phyloP scores from a whole-genome alignment of 1,140 invertebrate genomes.

The Phortica variegata region DNA sequence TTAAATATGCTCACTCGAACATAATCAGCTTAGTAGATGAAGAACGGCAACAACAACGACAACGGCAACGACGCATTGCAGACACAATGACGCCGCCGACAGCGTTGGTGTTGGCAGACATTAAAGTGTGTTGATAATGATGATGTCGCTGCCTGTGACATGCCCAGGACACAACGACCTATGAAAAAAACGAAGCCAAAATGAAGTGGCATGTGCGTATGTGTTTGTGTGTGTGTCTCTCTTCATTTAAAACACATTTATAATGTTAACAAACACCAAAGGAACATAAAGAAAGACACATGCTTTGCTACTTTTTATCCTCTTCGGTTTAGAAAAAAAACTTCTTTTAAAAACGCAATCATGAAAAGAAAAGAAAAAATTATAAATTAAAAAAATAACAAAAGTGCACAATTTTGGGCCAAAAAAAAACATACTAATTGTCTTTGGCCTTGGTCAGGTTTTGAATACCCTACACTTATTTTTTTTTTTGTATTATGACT shows the following conservation, averaged over 20 bases:
- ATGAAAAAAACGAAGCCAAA: constrained; percentile 51
- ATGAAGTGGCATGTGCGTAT: constrained; percentile 26
- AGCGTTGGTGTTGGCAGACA: no score
- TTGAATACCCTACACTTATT: no score
- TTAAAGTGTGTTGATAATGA: constrained; percentile 8
- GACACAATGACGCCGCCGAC: constrained; percentile 6
- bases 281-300: background rate
- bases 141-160: constrained; percentile 6
- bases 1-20: constrained; percentile 49
- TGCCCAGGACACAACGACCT: constrained; percentile 27
- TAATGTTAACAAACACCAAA: constrained; percentile 21
- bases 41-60: no score
- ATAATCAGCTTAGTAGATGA: constrained; percentile 42
- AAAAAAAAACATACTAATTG: no score
- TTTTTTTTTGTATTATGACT: no score
- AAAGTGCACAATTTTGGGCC: no score
- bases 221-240: background rate
- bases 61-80: constrained; percentile 12
- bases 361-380: constrained; percentile 24
- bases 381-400: constrained; percentile 2
- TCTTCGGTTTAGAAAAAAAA: background rate
- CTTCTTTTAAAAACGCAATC: no score
- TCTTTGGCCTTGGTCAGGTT: no score
- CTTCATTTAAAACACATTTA: constrained; percentile 55
- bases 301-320: background rate